Conservation (phyloP, 2,888 invertebrate species). For the Meloe dianella region DNA sequence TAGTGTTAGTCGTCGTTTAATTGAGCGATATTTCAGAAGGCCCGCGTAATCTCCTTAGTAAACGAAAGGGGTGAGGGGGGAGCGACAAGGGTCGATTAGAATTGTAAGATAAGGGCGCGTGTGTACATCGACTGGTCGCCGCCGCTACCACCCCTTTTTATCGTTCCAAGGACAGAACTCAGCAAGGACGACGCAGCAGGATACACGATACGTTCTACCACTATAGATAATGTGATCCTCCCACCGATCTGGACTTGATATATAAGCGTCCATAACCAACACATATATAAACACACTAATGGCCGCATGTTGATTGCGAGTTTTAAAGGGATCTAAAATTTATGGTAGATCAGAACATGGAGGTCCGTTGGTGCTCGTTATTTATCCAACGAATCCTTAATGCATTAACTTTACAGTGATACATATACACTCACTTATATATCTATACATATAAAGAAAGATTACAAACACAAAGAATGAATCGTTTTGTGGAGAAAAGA, state of each 20-base stretch:
- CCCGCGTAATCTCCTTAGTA: slow-evolving; percentile 6
- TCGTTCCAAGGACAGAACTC: slow-evolving; percentile 20
- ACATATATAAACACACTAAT: slow-evolving; percentile 47
- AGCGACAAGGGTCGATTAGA: slow-evolving; percentile 15
- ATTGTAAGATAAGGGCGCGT: slow-evolving; percentile 27
- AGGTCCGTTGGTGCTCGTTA: slow-evolving; percentile 47
- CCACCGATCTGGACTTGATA: slow-evolving; percentile 53
- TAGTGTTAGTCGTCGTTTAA: slow-evolving; percentile 21
- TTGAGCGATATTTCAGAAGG: slow-evolving; percentile 33
- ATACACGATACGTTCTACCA: slow-evolving; percentile 44
- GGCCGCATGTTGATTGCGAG: slow-evolving; percentile 59
- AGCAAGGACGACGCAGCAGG: slow-evolving; percentile 43
- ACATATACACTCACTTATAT: background rate
- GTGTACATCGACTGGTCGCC: background rate
- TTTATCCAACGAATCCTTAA: slow-evolving; percentile 54
- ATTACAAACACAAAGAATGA: background rate
- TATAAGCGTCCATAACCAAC: slow-evolving; percentile 53
- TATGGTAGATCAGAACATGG: slow-evolving; percentile 53
- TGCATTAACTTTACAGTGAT: slow-evolving; percentile 47
- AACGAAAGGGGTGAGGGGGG: slow-evolving; percentile 9
- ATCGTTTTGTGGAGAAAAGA: background rate
- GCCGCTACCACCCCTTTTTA: background rate
- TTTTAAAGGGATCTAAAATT: slow-evolving; percentile 56
- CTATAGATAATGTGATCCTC: slow-evolving; percentile 53
- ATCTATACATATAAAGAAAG: background rate